Evolutionary conservation across 2,113 vertebrate species (phyloP), one percentile per base, ranked within the genome.

Genomic region (Caranx melampygus): DNA sequence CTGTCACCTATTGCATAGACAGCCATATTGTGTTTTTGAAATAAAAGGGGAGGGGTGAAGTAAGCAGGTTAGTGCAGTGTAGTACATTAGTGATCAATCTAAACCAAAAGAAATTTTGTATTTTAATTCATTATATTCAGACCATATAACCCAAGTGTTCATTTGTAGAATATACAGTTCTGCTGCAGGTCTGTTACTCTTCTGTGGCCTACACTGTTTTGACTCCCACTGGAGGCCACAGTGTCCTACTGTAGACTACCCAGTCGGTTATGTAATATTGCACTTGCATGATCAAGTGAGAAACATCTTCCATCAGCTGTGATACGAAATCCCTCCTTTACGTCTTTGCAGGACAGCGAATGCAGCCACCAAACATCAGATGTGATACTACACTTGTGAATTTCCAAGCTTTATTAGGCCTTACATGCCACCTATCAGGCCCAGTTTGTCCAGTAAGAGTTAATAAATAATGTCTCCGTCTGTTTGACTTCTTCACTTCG

Each of bases 211-310:
- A 63, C 42, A 57, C 54, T 76, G 60, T 72, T 76, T 55, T 84
- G 49, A 80, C 66, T 83, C 45, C 64, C 65, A 81, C 58, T 79
- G 58, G 79, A 89, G 89, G 83, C 89, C 90, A 91, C 65, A 47
- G 57, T 78, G 78, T 84, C 84, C 87, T 87, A 51, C 76, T 61
- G 62, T 75, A 66, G 44, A 80, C 83, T 64, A 69, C 52, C 40
- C 54, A 68, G 68, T 55, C 26, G 34, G 58, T 92, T 92, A 93
- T 92, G 77, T 92, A 91, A 93, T 83, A 60, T 79, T 88, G 85
- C 68, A 85, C 75, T 91, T 82, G 77, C 83, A 81, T 63, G 73
- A 83, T 78, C 61, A 70, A 79, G 70, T 72, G 45, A 81, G 76
- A 65, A 82, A 44, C 52, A 35, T 11, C 35, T 37, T 26, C 54